Evolutionary conservation across 2,888 invertebrate genomes (phyloP).

Genomic region (Sarcophaga variegata): DNA sequence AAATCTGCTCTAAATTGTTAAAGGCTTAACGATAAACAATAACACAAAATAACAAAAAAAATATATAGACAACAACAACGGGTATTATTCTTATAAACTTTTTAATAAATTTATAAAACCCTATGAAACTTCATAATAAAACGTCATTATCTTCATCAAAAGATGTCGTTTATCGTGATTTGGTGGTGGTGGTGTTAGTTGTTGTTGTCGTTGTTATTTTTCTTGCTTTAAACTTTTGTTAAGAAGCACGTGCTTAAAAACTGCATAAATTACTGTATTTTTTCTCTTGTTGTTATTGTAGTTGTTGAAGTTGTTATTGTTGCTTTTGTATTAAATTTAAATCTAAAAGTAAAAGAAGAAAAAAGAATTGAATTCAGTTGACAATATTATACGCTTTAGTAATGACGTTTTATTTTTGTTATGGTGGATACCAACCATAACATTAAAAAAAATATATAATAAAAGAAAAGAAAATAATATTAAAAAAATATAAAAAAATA

Average conservation of each 20-base stretch:
- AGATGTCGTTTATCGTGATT: too few species aligned
- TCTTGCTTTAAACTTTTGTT: background rate
- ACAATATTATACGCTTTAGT: constrained; percentile 42
- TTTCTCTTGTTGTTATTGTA: background rate
- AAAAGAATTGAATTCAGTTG: constrained; percentile 29
- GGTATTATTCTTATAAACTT: too few species aligned
- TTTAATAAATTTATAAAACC: too few species aligned
- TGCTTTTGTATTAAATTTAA: background rate
- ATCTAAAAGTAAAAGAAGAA: background rate
- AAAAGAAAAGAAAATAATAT: background rate
- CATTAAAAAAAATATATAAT: background rate
- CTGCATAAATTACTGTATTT: constrained; percentile 48
- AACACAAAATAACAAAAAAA: too few species aligned
- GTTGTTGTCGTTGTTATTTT: constrained; percentile 22
- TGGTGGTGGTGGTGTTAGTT: constrained; percentile 31
- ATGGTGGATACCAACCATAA: constrained; percentile 3
- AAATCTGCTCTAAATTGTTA: background rate
- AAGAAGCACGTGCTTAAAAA: constrained; percentile 55
- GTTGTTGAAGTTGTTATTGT: background rate
- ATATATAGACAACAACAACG: too few species aligned
- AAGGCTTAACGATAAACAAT: background rate
- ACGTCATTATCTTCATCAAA: background rate
- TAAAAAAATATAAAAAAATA: constrained; percentile 33
- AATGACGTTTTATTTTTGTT: constrained; percentile 40
- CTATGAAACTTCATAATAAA: background rate